These are phyloP conservation scores for Larimichthys polyactis DNA, from an alignment of 2,113 vertebrate genomes.

Conservation along the genomic window DNA sequence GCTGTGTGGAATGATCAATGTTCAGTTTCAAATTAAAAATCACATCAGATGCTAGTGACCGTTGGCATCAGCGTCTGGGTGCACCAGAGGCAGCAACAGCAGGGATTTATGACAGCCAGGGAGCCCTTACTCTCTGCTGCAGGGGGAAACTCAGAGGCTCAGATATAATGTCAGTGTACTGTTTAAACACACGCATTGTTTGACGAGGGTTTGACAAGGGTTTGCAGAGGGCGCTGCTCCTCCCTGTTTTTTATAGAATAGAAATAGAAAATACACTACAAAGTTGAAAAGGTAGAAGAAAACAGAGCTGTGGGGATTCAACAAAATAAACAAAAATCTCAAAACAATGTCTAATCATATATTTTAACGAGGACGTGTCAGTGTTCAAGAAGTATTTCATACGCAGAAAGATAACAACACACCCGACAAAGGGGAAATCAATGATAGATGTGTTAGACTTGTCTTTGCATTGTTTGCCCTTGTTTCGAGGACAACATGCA, in stretches of 20 bases:
- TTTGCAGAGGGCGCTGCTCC: not conserved
- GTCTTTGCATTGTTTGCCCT: not conserved
- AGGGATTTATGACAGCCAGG: slow-evolving; percentile 53
- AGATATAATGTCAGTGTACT: slow-evolving; percentile 38
- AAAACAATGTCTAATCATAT: slow-evolving; percentile 36
- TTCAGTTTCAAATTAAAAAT: slow-evolving; percentile 57
- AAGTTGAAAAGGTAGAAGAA: slow-evolving; percentile 36
- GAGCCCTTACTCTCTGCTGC: slow-evolving; percentile 32
- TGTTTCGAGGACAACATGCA: not conserved
- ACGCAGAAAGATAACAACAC: not conserved
- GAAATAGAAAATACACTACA: slow-evolving; percentile 2
- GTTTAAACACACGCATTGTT: slow-evolving; percentile 23
- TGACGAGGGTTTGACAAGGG: slow-evolving; percentile 13
- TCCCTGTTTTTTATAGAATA: slow-evolving; percentile 6
- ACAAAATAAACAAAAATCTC: slow-evolving; percentile 23
- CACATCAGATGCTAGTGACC: slow-evolving; percentile 35
- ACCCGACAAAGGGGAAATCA: not conserved
- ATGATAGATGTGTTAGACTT: not conserved
- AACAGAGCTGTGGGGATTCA: slow-evolving; percentile 31
- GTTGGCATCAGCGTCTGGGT: slow-evolving; percentile 32
- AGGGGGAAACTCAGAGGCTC: slow-evolving; percentile 21
- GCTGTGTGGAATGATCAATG: slow-evolving; percentile 48
- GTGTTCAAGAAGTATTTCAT: slow-evolving; percentile 6
- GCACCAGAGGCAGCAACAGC: slow-evolving; percentile 29
- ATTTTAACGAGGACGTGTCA: slow-evolving; percentile 28